phyloP scores from a whole-genome alignment of 2,888 invertebrate species.

The Nomada fabriciana region DNA sequence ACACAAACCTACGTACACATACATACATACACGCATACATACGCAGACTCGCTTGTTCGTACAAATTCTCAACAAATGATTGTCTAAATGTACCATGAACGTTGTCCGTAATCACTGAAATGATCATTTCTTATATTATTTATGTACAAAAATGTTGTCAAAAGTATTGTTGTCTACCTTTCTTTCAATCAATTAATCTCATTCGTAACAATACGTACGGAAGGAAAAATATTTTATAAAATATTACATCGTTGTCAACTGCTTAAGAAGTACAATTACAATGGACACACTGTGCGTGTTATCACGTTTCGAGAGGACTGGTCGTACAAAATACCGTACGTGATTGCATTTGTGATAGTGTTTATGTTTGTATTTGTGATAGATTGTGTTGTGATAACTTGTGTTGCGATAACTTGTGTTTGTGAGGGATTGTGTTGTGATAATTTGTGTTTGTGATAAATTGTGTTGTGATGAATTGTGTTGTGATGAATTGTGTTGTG shows the following conservation, averaged over 20 bases:
- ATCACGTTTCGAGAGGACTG: slow-evolving; percentile 62
- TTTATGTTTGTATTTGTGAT: too few species aligned
- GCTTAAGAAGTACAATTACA: slow-evolving; percentile 31
- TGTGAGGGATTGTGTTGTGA: too few species aligned
- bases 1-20: slow-evolving; percentile 30
- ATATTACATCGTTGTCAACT: background rate
- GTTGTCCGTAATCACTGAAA: slow-evolving; percentile 10
- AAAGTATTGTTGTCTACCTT: slow-evolving; percentile 79
- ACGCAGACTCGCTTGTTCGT: background rate
- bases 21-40: background rate
- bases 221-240: background rate
- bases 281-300: slow-evolving; percentile 40
- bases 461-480: too few species aligned
- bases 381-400: too few species aligned
- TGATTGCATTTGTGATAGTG: too few species aligned
- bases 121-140: slow-evolving; percentile 57
- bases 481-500: too few species aligned
- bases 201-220: slow-evolving; percentile 18
- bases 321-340: too few species aligned
- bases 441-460: too few species aligned
- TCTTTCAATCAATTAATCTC: slow-evolving; percentile 42
- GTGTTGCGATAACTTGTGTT: too few species aligned
- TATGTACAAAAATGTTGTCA: slow-evolving; percentile 81
- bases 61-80: slow-evolving; percentile 23
- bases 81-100: slow-evolving; percentile 41